A percentile compares a stretch with the other conserved stretches of the same genome.
Conservation (phyloP, 1,140 invertebrate genomes). For the Drosophila truncata region DNA sequence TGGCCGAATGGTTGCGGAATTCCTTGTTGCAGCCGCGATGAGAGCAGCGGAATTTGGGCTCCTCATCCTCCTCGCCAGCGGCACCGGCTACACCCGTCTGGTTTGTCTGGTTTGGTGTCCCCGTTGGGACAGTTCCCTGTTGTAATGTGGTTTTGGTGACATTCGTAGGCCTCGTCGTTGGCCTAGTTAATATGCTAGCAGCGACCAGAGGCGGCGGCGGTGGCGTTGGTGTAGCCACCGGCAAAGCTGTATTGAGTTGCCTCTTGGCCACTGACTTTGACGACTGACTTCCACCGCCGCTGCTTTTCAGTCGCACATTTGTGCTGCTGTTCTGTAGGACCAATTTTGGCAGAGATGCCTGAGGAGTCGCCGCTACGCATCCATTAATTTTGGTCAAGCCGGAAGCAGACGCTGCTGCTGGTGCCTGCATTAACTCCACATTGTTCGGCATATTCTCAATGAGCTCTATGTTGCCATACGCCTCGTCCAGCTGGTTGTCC, state of each 20-base stretch:
- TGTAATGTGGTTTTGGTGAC: conserved; percentile 32
- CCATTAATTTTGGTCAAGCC: conserved; percentile 24
- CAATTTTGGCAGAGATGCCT: conserved; percentile 50
- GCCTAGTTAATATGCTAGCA: conserved; percentile 87
- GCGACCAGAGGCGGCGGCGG: conserved; percentile 87
- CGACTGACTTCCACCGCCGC: conserved; percentile 23
- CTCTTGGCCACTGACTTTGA: conserved; percentile 86
- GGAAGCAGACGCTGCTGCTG: neutral
- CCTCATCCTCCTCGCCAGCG: conserved; percentile 58
- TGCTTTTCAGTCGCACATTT: conserved; percentile 73
- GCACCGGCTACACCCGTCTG: conserved; percentile 1
- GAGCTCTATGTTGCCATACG: conserved; percentile 67
- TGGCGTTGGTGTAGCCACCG: conserved; percentile 86
- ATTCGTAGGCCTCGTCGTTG: conserved; percentile 29
- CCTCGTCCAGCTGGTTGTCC: conserved; percentile 67
- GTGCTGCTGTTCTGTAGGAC: conserved; percentile 74
- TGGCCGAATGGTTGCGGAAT: conserved; percentile 98
- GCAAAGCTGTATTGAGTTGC: conserved; percentile 86
- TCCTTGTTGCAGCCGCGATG: conserved; percentile 98
- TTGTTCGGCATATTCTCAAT: conserved; percentile 78
- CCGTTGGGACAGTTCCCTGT: neutral
- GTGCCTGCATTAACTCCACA: conserved; percentile 48
- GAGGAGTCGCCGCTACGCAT: conserved; percentile 10
- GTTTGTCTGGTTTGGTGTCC: conserved; percentile 87
- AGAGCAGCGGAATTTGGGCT: conserved; percentile 91